Conservation (phyloP, 2,113 vertebrate genomes). For the cattle (Bos taurus) region DNA sequence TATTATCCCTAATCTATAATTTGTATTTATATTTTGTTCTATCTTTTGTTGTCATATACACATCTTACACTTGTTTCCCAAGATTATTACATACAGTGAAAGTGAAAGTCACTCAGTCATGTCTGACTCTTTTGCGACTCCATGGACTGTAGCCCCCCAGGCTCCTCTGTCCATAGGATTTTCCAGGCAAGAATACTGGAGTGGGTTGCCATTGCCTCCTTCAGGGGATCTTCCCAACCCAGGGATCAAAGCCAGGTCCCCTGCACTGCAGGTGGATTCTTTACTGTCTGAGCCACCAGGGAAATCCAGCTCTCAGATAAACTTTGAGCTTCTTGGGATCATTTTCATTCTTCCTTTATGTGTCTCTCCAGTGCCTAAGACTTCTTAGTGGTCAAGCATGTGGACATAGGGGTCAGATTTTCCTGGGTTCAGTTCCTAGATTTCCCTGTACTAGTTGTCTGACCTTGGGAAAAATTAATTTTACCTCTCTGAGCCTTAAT, state of each 20-base stretch:
- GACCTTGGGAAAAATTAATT: background rate
- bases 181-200: background rate
- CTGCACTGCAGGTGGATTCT: background rate
- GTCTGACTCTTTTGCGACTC: background rate
- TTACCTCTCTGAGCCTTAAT: background rate
- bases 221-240: background rate
- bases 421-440: background rate
- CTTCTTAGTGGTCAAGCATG: background rate
- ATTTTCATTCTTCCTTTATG: background rate
- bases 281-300: background rate
- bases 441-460: background rate
- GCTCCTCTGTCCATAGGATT: background rate
- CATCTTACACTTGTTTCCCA: background rate
- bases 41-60: background rate
- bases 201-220: background rate
- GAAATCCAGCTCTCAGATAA: background rate
- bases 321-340: background rate
- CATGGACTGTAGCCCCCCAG: background rate
- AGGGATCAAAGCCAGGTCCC: background rate
- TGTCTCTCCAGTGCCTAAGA: background rate
- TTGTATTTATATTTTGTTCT: constrained; percentile 10
- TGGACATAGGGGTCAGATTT: background rate
- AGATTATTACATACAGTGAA: background rate
- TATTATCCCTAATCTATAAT: background rate
- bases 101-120: background rate